phyloP scores from a whole-genome alignment of 2,113 vertebrate genomes.

The Zosterops japonicus region DNA sequence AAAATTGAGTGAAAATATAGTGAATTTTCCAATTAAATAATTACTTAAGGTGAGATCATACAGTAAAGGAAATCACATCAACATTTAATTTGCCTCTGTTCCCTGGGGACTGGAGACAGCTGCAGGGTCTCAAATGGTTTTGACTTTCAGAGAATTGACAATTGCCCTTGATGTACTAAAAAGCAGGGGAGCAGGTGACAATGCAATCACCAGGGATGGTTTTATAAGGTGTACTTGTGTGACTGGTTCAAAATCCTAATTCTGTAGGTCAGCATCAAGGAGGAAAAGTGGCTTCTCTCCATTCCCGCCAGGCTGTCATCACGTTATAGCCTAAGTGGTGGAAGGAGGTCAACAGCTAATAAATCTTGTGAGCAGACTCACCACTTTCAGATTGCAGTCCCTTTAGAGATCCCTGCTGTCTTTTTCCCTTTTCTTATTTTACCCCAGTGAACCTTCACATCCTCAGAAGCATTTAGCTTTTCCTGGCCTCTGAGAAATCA shows the following conservation, averaged over 20 bases:
- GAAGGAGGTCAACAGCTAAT: constrained; percentile 37
- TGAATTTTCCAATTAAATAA: background rate
- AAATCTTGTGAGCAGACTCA: constrained; percentile 36
- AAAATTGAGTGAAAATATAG: background rate
- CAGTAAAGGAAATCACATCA: background rate
- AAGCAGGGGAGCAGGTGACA: background rate
- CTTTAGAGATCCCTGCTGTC: background rate
- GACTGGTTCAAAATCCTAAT: constrained; percentile 32
- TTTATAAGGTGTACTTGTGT: background rate
- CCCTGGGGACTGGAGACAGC: background rate
- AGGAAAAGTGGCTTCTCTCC: constrained; percentile 18
- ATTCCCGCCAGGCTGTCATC: background rate
- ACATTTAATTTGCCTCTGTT: background rate
- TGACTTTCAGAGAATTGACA: constrained; percentile 14
- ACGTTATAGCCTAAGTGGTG: background rate
- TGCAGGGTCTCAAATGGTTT: background rate
- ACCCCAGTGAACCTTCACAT: background rate
- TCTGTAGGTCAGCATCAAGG: constrained; percentile 31
- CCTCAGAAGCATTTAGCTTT: constrained; percentile 15
- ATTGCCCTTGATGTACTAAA: constrained; percentile 16
- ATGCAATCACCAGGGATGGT: background rate
- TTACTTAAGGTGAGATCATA: background rate
- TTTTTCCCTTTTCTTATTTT: background rate
- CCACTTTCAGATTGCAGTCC: background rate
- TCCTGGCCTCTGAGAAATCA: constrained; percentile 13